These are phyloP conservation scores for Eulithis testata DNA, from an alignment of 2,888 invertebrate species.

Conservation along the genomic window DNA sequence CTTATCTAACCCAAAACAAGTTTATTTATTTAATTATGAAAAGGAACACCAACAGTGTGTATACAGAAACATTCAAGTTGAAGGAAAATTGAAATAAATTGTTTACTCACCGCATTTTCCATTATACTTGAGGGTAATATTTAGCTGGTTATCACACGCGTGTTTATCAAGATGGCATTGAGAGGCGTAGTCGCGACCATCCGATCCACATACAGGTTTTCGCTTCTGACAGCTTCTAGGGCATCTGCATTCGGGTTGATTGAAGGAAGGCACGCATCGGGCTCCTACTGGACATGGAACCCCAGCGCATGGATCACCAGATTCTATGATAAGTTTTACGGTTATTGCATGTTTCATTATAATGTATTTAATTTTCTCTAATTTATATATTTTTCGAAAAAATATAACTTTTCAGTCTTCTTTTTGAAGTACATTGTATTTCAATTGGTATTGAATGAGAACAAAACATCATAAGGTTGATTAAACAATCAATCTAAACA, in stretches of 20 bases:
- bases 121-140: constrained; percentile 91
- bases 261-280: constrained; percentile 87
- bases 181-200: constrained; percentile 93
- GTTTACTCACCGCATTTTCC: constrained; percentile 93
- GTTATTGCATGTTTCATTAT: neutral
- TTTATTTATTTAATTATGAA: too few species aligned
- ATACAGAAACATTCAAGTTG: too few species aligned
- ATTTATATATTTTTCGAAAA: too few species aligned
- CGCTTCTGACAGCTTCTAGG: constrained; percentile 85
- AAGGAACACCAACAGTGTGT: too few species aligned
- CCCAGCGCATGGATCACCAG: constrained; percentile 89
- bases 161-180: constrained; percentile 93
- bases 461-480: constrained; percentile 21
- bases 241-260: constrained; percentile 87
- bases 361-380: too few species aligned
- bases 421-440: neutral
- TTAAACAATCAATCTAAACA: constrained; percentile 22
- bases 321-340: constrained; percentile 70
- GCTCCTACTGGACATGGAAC: constrained; percentile 89
- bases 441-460: constrained; percentile 5
- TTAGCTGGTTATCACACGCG: constrained; percentile 90
- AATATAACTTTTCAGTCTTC: too few species aligned
- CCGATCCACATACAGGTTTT: constrained; percentile 94
- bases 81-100: too few species aligned
- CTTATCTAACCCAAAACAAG: too few species aligned